Conservation (phyloP, 92 coral and sea anemone genomes). For the Bergia puertoricense region DNA sequence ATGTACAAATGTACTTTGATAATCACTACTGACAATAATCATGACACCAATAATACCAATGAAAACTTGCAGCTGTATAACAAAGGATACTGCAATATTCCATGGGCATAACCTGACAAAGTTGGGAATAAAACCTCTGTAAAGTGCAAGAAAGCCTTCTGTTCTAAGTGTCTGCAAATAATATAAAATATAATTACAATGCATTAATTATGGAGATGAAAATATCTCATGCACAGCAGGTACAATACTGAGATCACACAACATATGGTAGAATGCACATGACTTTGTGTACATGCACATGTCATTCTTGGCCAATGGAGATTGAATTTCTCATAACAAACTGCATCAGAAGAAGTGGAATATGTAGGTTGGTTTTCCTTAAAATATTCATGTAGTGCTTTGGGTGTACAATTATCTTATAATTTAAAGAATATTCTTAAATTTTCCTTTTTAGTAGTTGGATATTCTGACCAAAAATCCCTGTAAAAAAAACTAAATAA, state of each 20-base stretch:
- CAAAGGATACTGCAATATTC: slow-evolving; percentile 98
- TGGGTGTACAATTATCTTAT: too few relatives aligned
- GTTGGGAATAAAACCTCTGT: slow-evolving; percentile 96
- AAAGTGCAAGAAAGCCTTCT: slow-evolving; percentile 92
- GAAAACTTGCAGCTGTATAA: too few relatives aligned
- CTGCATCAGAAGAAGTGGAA: too few relatives aligned
- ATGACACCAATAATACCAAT: neutral
- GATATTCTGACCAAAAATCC: too few relatives aligned
- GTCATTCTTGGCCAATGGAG: neutral
- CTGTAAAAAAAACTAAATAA: too few relatives aligned
- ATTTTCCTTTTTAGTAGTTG: too few relatives aligned
- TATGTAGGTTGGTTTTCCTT: too few relatives aligned
- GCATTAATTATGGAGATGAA: neutral
- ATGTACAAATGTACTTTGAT: too few relatives aligned
- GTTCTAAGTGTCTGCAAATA: slow-evolving; percentile 84
- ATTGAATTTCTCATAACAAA: too few relatives aligned
- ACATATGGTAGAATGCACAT: neutral
- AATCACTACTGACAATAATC: neutral
- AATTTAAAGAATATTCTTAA: too few relatives aligned
- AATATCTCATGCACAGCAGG: too few relatives aligned
- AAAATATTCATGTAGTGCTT: too few relatives aligned
- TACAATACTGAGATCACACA: neutral
- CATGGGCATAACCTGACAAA: slow-evolving; percentile 93
- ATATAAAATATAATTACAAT: neutral
- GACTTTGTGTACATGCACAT: neutral